Base-by-base conservation (phyloP, 1,140 invertebrate species). In the Pogonus chalceus region DNA sequence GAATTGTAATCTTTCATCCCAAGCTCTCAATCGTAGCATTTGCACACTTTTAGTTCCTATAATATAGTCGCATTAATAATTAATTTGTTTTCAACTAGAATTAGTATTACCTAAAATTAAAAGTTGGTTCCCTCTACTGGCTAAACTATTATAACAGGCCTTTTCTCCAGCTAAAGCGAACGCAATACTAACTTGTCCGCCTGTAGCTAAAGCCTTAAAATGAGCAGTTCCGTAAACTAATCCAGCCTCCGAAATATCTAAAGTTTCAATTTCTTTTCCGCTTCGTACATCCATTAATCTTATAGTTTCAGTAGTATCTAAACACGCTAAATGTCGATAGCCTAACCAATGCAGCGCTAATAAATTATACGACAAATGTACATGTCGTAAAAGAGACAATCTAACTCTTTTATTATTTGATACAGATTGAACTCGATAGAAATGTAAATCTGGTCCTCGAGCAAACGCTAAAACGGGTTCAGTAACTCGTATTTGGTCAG, bases 221-320 rank as follows among this genome's bases (percentile, higher is more conserved):
- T 94, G 89, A 60, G 90, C 90, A 22, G 89, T 92, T 22, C 84
- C 83, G 69, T 96, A 97, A 0, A 96, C 90, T 26, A 98, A 76
- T 53, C 90, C 85, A 14, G 92, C 86, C 60, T 83, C 80, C 26
- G 84, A 86, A 57, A 94, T 73, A 70, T 95, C 90, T 47, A 92
- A 70, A 23, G 80, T 79, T 71, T 92, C 88, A n/a, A 89, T 72
- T 68, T 90, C 85, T 63, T 88, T 83, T 62, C 91, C 87, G 1
- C 87, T 85, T 53, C 90, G 78, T 16, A 96, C 92, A 67, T 96
- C 92, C 61, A 94, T 78, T 20, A 98, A 72, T 71, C 92, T 87
- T 51, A 96, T 69, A 54, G 85, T 87, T 70, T 97, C 93, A 55
- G 82, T 78, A 0, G 82, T 82, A 72, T 97, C 93, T 56, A 97